Conservation (phyloP, 2,113 vertebrate species). For the Ochotona curzoniae region DNA sequence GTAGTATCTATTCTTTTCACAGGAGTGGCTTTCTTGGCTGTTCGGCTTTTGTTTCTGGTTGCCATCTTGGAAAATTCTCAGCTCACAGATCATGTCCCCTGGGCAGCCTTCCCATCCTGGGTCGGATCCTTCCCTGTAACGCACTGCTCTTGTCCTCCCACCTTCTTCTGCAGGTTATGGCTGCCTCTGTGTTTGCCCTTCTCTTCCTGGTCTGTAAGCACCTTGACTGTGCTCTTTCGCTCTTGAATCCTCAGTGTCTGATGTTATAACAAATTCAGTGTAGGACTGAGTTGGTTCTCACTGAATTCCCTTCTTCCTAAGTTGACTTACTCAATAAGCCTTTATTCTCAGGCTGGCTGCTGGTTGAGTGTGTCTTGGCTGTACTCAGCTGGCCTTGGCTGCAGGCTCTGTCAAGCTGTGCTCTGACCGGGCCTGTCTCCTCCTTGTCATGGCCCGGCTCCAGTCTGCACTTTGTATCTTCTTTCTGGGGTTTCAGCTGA, state of each 20-base stretch:
- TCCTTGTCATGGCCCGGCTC: neutral
- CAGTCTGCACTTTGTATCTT: neutral
- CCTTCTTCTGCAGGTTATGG: neutral
- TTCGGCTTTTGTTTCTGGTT: neutral
- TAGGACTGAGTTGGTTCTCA: neutral
- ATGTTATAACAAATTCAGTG: neutral
- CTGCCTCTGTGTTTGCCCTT: too few species aligned
- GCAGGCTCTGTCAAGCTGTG: neutral
- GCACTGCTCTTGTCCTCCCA: neutral
- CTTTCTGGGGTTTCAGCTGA: neutral
- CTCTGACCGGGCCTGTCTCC: neutral
- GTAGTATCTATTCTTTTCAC: neutral
- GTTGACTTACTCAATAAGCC: neutral
- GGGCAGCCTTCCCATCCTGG: neutral
- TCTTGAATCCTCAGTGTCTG: neutral
- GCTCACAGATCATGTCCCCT: neutral
- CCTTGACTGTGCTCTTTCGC: neutral
- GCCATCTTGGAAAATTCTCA: neutral
- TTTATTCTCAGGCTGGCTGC: neutral
- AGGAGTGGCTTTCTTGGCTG: neutral
- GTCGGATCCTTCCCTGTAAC: neutral
- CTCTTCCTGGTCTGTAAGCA: neutral
- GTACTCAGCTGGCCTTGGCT: neutral
- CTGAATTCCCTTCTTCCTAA: neutral
- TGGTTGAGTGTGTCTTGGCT: neutral